These are phyloP conservation scores for Triplophysa siluroides DNA, from an alignment of 2,113 vertebrate species.

Conservation along the genomic window DNA sequence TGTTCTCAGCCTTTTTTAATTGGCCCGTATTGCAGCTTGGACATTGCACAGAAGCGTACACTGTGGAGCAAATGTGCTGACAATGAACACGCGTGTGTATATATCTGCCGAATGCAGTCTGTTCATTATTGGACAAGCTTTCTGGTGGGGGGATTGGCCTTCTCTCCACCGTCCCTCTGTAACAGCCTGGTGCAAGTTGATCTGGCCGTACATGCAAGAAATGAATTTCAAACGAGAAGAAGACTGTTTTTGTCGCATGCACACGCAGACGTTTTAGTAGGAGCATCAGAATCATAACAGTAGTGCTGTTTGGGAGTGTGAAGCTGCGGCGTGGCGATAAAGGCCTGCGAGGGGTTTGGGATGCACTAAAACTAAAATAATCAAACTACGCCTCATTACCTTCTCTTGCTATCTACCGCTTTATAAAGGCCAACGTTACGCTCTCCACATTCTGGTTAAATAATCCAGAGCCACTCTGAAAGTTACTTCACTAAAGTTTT, in stretches of 20 bases:
- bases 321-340: conserved; percentile 45
- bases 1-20: conserved; percentile 45
- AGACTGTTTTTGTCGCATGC: conserved; percentile 6
- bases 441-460: not conserved
- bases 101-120: conserved; percentile 4
- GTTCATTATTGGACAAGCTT: conserved; percentile 14
- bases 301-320: conserved; percentile 8
- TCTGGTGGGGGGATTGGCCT: conserved; percentile 21
- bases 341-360: conserved; percentile 33
- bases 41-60: conserved; percentile 32
- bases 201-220: conserved; percentile 26
- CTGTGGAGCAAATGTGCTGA: conserved; percentile 32
- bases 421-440: not conserved
- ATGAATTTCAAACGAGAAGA: conserved; percentile 20
- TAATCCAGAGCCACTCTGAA: conserved; percentile 2
- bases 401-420: not conserved
- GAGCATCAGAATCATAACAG: conserved; percentile 35
- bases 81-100: conserved; percentile 28
- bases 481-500: conserved; percentile 32
- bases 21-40: conserved; percentile 30
- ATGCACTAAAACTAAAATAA: conserved; percentile 35
- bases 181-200: conserved; percentile 35
- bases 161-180: conserved; percentile 29
- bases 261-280: conserved; percentile 21
- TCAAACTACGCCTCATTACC: conserved; percentile 26